phyloP scores from a whole-genome alignment of 2,113 vertebrate genomes.

The Strigops habroptila region DNA sequence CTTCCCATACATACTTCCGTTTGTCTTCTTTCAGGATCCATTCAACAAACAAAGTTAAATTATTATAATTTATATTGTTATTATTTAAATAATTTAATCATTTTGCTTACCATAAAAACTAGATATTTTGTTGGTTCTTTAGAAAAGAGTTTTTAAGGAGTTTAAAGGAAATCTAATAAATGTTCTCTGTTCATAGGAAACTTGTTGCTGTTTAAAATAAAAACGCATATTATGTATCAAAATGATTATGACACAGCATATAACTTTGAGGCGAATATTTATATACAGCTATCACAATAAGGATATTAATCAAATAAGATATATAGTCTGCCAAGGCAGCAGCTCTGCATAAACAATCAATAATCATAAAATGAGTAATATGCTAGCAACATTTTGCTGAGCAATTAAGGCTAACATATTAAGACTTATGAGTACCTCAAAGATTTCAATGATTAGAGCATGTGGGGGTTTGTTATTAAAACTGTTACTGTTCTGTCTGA shows the following conservation, averaged over 20 bases:
- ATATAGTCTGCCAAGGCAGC: background rate
- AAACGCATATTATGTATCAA: background rate
- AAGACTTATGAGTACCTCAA: background rate
- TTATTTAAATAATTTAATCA: background rate
- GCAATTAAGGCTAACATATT: background rate
- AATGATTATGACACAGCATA: background rate
- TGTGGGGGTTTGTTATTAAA: background rate
- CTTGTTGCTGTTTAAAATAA: background rate
- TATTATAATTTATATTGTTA: background rate
- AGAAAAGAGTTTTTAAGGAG: background rate
- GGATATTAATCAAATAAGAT: background rate
- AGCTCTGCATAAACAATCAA: background rate
- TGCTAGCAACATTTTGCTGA: background rate
- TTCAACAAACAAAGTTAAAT: background rate
- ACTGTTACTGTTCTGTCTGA: background rate
- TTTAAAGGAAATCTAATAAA: background rate
- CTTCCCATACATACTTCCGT: background rate
- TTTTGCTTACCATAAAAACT: background rate
- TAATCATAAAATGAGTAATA: background rate
- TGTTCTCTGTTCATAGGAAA: background rate
- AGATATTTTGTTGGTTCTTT: background rate
- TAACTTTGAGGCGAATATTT: background rate
- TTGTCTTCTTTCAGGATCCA: background rate
- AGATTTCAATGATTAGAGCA: background rate
- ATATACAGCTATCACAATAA: background rate